These are phyloP conservation scores for Trichacis sp. DNA, from an alignment of 2,888 invertebrate genomes.

Conservation along the genomic window DNA sequence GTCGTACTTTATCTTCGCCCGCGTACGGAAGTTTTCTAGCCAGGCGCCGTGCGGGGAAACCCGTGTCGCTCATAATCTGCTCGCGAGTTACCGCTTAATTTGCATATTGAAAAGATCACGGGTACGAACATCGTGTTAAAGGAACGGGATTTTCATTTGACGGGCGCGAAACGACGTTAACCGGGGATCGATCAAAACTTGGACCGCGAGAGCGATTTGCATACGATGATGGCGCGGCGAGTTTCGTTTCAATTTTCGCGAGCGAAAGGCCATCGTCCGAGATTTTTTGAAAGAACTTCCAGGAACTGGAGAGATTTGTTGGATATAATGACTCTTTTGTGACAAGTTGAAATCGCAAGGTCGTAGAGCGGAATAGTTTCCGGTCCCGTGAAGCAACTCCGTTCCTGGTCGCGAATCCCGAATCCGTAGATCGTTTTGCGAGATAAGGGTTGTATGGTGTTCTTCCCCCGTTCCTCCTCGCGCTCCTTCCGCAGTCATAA, in stretches of 20 bases:
- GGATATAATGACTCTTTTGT: not conserved
- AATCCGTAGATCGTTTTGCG: constrained; percentile 51
- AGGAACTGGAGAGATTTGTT: too few species aligned
- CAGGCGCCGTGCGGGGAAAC: constrained; percentile 34
- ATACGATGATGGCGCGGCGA: too few species aligned
- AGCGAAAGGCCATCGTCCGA: too few species aligned
- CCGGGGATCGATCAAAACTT: not conserved
- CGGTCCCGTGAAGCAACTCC: constrained; percentile 35
- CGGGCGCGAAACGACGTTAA: not conserved
- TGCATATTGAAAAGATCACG: constrained; percentile 8
- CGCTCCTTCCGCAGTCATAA: constrained; percentile 49
- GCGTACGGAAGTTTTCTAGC: constrained; percentile 11
- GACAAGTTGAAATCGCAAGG: constrained; percentile 10
- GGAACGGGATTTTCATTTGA: not conserved
- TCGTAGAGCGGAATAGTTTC: constrained; percentile 32
- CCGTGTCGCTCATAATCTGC: constrained; percentile 33
- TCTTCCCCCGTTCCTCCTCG: constrained; percentile 26
- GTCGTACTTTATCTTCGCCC: constrained; percentile 25
- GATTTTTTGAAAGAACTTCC: too few species aligned
- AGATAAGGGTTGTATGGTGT: constrained; percentile 43
- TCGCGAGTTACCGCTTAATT: constrained; percentile 29
- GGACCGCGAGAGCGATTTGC: too few species aligned
- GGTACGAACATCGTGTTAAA: not conserved
- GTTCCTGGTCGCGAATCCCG: constrained; percentile 38
- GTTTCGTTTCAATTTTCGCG: too few species aligned